Conservation (phyloP, 2,797 vertebrate species). For the Megalops cyprinoides region DNA sequence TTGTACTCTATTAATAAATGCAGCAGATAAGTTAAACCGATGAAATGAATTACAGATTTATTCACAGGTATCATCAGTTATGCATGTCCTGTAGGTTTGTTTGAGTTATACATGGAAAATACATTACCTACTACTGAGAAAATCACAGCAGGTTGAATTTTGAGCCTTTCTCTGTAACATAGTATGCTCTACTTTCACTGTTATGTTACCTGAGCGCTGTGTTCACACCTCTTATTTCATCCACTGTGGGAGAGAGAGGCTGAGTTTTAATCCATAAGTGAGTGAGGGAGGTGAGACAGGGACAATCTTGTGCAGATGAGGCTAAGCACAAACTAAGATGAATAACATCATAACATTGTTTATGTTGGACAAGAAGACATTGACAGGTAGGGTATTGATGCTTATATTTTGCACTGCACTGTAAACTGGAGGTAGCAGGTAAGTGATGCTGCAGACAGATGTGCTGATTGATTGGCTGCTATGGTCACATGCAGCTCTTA, state of each 20-base stretch:
- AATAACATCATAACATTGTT: too few species aligned
- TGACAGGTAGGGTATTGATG: too few species aligned
- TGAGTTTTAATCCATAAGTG: too few species aligned
- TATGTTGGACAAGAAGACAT: too few species aligned
- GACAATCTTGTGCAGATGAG: too few species aligned
- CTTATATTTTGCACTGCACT: too few species aligned
- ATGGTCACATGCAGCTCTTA: background rate
- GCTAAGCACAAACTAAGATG: too few species aligned
- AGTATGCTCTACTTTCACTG: background rate
- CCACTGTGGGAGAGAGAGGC: background rate
- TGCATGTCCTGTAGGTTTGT: too few species aligned
- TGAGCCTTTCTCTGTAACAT: too few species aligned
- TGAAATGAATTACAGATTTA: background rate
- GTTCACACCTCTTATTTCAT: background rate
- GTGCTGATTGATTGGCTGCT: background rate
- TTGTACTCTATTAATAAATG: background rate
- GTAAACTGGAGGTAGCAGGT: background rate
- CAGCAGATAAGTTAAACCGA: background rate
- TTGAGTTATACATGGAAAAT: too few species aligned
- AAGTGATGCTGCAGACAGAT: background rate
- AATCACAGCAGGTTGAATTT: background rate
- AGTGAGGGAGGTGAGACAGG: too few species aligned
- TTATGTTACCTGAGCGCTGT: background rate
- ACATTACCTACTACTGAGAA: too few species aligned
- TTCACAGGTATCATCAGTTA: background rate